These are phyloP conservation scores for Catalaphyllia jardinei DNA, from an alignment of 64 coral and sea anemone species.

Conservation along the genomic window DNA sequence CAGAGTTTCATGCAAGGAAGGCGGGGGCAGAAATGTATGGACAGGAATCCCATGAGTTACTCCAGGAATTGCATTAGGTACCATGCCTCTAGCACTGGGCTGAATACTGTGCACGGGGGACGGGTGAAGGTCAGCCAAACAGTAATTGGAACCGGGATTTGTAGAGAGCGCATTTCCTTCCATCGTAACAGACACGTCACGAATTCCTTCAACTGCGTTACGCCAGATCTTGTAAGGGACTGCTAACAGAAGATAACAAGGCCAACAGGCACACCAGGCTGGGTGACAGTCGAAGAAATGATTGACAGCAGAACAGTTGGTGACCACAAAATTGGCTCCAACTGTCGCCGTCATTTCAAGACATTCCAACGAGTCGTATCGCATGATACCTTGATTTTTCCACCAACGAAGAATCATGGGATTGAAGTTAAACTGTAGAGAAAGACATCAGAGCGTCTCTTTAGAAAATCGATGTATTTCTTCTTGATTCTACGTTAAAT, in stretches of 20 bases:
- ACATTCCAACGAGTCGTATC: conserved; percentile 75
- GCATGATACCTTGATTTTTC: conserved; percentile 68
- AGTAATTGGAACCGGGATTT: conserved; percentile 39
- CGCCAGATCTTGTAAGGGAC: conserved; percentile 84
- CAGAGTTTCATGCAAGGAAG: conserved; percentile 1
- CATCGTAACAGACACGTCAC: conserved; percentile 61
- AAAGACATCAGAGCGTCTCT: neutral
- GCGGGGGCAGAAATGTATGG: conserved; percentile 9
- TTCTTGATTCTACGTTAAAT: neutral
- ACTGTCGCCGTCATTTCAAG: conserved; percentile 68
- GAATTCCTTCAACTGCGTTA: conserved; percentile 54
- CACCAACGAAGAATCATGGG: conserved; percentile 78
- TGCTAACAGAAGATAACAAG: conserved; percentile 62
- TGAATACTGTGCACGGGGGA: conserved; percentile 3
- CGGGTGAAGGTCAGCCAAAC: conserved; percentile 41
- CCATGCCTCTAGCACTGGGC: conserved; percentile 16
- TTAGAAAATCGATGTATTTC: too few relatives aligned
- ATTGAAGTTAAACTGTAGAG: conserved; percentile 73
- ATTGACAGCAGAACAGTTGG: conserved; percentile 66
- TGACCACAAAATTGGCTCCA: conserved; percentile 73
- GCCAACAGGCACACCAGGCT: conserved; percentile 82
- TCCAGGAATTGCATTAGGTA: neutral
- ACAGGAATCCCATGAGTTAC: neutral
- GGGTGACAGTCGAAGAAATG: conserved; percentile 88
- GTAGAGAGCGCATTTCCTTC: conserved; percentile 37